Evolutionary conservation across 2,888 invertebrate genomes (phyloP), one percentile per base, ranked within the genome.

Genomic region (Mythimna pallens): DNA sequence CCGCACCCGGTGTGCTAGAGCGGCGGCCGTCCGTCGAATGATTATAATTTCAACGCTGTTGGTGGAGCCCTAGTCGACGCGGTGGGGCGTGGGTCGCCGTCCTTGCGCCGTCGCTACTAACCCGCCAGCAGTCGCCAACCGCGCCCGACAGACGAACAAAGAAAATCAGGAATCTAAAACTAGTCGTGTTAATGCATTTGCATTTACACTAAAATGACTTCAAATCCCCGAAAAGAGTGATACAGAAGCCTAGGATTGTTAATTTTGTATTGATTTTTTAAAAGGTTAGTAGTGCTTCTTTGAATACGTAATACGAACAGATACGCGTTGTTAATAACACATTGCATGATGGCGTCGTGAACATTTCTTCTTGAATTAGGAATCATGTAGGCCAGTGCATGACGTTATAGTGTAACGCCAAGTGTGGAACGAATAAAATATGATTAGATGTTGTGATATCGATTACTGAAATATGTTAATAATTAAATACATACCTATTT

Each of bases 261-360:
- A 79, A 79, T 86, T 78, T 73, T 81, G 62, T 82, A 69, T 81
- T 81, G 76, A 76, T 78, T 82, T 82, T 76, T 82, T 71, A 66
- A 86, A 89, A 94, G 94, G 94, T 94, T 92, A 94, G 94, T 94
- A 77, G 79, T 80, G 91, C 78, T 87, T 87, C 83, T 91, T 91
- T 91, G 81, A 89, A 88, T 88, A 67, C 80, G 83, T 82, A 67
- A 70, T 80, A 79, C 78, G 69, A 70, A 74, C 71, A 81, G 71
- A 78, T 65, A 76, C 70, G 75, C 73, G 74, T 70, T 77, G 74
- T 58, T 78, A 73, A 62, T 78, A 71, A 80, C 78, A 76, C 75
- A 84, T 47, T 84, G 86, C 86, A 86, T 85, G 79, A 89, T 89
- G 88, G 89, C 89, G 89, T 74, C 86, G 85, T 69, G 78, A 73